Evolutionary conservation across 2,113 vertebrate genomes (phyloP).

Genomic region (Cranoglanis bouderius): DNA sequence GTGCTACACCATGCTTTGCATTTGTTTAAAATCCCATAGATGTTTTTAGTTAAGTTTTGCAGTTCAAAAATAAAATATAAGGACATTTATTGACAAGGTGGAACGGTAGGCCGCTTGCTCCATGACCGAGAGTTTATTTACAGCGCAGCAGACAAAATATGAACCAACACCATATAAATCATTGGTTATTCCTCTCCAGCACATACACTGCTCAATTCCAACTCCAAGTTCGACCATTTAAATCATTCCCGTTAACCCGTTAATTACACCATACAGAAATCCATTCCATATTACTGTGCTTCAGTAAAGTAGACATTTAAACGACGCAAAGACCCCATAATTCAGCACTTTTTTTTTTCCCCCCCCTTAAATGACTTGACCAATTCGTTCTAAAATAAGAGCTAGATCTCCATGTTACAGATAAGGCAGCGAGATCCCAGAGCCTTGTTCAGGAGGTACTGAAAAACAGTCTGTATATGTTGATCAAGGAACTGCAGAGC

Average conservation of each 20-base stretch:
- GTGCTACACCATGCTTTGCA: slow-evolving; percentile 54
- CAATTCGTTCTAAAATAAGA: slow-evolving; percentile 15
- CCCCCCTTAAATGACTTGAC: slow-evolving; percentile 22
- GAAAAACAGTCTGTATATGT: slow-evolving; percentile 15
- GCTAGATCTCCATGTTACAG: slow-evolving; percentile 27
- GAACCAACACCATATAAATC: slow-evolving; percentile 45
- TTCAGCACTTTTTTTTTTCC: background rate
- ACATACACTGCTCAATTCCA: slow-evolving; percentile 22
- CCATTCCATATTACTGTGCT: slow-evolving; percentile 43
- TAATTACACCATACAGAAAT: slow-evolving; percentile 16
- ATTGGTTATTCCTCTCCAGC: slow-evolving; percentile 39
- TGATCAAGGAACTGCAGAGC: slow-evolving; percentile 2
- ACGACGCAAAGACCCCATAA: background rate
- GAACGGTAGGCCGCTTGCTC: slow-evolving; percentile 36
- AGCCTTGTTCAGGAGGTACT: slow-evolving; percentile 44
- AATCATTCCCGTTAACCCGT: background rate
- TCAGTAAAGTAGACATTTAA: slow-evolving; percentile 32
- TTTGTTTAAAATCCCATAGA: slow-evolving; percentile 14
- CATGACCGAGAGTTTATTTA: slow-evolving; percentile 51
- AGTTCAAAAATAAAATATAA: slow-evolving; percentile 28
- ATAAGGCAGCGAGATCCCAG: slow-evolving; percentile 48
- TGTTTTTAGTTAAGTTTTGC: background rate
- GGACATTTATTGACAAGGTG: slow-evolving; percentile 37
- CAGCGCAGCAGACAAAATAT: slow-evolving; percentile 52
- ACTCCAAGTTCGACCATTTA: background rate